Percentiles rank a stretch among this genome's conserved stretches.
Conservation (phyloP, 2,888 invertebrate genomes). For the Mesoligia furuncula region DNA sequence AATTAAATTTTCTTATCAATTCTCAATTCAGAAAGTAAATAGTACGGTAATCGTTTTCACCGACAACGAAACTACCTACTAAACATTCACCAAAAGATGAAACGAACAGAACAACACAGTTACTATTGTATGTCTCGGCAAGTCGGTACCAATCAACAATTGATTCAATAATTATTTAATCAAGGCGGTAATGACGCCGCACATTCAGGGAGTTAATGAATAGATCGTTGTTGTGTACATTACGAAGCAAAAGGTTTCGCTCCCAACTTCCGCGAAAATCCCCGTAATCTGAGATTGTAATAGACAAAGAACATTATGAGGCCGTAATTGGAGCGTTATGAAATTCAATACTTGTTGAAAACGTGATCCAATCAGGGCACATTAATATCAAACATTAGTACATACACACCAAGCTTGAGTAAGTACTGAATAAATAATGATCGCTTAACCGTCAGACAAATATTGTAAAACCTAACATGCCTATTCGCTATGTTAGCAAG, state of each 20-base stretch:
- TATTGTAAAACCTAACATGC: constrained; percentile 6
- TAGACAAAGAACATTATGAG: constrained; percentile 51
- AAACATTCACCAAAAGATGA: not conserved
- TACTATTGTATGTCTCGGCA: not conserved
- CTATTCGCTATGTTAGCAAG: constrained; percentile 16
- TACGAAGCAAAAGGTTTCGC: constrained; percentile 27
- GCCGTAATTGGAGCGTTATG: constrained; percentile 15
- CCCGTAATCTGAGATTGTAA: constrained; percentile 37
- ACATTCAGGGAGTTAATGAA: constrained; percentile 51
- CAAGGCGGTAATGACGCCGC: constrained; percentile 39
- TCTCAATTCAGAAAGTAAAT: not conserved
- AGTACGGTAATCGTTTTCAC: too few species aligned
- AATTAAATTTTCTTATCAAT: not conserved
- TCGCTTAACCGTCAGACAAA: constrained; percentile 20
- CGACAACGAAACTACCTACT: not conserved
- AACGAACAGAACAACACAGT: not conserved
- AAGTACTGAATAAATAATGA: constrained; percentile 38
- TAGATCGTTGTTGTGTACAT: constrained; percentile 47
- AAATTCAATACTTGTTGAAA: constrained; percentile 1
- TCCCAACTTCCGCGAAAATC: constrained; percentile 1
- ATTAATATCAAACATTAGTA: not conserved
- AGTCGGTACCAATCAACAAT: constrained; percentile 21
- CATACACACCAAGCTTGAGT: not conserved
- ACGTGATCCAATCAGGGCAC: not conserved
- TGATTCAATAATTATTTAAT: constrained; percentile 52